phyloP scores from a whole-genome alignment of 2,113 vertebrate genomes.

The Pomatorhinus ruficollis region DNA sequence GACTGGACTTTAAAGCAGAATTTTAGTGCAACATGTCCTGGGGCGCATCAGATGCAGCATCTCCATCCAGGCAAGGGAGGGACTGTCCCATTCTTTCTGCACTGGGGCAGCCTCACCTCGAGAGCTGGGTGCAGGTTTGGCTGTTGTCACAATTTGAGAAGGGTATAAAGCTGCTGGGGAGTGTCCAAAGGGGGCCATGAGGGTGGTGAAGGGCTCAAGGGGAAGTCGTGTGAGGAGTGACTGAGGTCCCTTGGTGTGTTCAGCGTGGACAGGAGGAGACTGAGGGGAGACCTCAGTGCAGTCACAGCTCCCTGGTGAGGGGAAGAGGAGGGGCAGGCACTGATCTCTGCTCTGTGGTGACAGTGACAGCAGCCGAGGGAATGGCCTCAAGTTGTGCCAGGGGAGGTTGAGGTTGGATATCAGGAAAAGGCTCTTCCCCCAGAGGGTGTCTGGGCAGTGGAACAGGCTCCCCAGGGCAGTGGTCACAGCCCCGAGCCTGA shows the following conservation, averaged over 20 bases:
- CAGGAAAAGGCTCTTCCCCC: accelerated
- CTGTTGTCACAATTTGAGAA: accelerated
- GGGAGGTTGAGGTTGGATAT: accelerated
- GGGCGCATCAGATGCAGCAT: not conserved
- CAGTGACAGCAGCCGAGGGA: not conserved
- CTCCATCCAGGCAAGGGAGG: not conserved
- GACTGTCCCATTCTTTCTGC: not conserved
- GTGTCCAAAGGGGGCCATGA: accelerated
- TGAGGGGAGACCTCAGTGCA: not conserved
- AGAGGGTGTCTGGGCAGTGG: not conserved
- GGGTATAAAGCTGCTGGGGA: accelerated
- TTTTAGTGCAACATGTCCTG: not conserved
- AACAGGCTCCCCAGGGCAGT: not conserved
- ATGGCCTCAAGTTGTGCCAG: not conserved
- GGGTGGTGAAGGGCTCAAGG: not conserved
- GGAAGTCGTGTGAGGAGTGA: accelerated
- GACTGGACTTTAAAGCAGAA: not conserved
- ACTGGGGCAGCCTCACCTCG: accelerated
- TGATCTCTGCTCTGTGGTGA: not conserved
- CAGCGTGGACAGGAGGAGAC: not conserved
- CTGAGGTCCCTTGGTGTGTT: not conserved
- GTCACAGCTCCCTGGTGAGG: accelerated
- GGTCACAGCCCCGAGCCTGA: accelerated
- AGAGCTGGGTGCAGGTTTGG: not conserved
- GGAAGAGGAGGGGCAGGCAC: not conserved